These are phyloP conservation scores for Eciton burchellii DNA, from an alignment of 1,140 invertebrate species.

Conservation along the genomic window DNA sequence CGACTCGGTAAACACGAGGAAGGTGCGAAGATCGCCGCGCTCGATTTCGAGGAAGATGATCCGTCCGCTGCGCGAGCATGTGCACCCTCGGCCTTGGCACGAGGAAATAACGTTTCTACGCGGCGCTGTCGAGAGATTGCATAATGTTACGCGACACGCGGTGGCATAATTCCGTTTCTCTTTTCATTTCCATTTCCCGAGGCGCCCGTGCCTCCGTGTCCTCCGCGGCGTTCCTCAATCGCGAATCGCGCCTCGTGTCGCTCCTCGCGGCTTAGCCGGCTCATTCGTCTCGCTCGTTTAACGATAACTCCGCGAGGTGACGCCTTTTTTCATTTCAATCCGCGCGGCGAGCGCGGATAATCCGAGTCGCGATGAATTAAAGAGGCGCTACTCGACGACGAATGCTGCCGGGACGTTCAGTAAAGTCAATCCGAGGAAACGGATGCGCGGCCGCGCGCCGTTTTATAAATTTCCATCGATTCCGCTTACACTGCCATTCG, in stretches of 20 bases:
- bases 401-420: no score
- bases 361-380: slow-evolving; percentile 23
- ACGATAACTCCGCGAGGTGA: background rate
- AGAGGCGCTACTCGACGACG: background rate
- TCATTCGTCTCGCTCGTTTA: no score
- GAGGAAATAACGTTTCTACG: slow-evolving; percentile 61
- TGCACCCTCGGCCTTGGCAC: slow-evolving; percentile 55
- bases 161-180: slow-evolving; percentile 26
- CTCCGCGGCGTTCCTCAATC: background rate
- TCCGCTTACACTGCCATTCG: background rate
- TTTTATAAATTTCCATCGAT: background rate
- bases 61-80: slow-evolving; percentile 47
- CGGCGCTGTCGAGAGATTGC: slow-evolving; percentile 64
- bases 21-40: slow-evolving; percentile 15
- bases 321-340: slow-evolving; percentile 30
- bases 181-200: slow-evolving; percentile 9
- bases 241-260: background rate
- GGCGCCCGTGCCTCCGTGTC: slow-evolving; percentile 5
- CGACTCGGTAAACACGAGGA: background rate
- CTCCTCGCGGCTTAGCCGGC: background rate
- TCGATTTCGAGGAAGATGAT: slow-evolving; percentile 43
- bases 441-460: background rate
- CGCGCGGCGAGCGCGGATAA: slow-evolving; percentile 6
- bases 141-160: slow-evolving; percentile 69
- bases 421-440: background rate